These are phyloP conservation scores for Drosophila grimshawi DNA, from an alignment of 1,140 invertebrate species.

Conservation along the genomic window DNA sequence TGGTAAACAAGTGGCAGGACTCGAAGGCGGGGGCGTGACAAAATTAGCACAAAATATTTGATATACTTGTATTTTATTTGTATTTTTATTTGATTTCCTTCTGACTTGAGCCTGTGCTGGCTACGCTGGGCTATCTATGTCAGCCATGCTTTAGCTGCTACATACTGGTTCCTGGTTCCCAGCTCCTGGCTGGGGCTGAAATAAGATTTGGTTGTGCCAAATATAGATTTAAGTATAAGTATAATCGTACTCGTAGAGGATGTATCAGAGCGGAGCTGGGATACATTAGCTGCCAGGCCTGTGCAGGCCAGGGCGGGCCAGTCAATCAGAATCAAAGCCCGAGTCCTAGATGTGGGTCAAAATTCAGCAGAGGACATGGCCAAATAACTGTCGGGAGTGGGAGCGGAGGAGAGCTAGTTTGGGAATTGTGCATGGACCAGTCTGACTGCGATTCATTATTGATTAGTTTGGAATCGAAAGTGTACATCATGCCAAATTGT, in stretches of 20 bases:
- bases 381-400: background rate
- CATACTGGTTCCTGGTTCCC: no score
- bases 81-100: slow-evolving; percentile 31
- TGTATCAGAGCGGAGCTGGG: slow-evolving; percentile 21
- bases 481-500: no score
- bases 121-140: slow-evolving; percentile 2
- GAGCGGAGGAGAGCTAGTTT: background rate
- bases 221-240: slow-evolving; percentile 12
- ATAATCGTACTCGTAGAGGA: background rate
- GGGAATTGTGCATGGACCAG: background rate
- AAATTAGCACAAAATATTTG: slow-evolving; percentile 79
- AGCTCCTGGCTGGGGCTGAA: slow-evolving; percentile 1
- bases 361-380: background rate
- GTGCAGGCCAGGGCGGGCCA: background rate
- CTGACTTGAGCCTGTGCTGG: background rate
- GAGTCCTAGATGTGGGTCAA: slow-evolving; percentile 3
- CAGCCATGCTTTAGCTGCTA: background rate
- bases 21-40: slow-evolving; percentile 42
- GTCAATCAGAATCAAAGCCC: slow-evolving; percentile 32
- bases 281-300: slow-evolving; percentile 17
- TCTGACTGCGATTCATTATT: background rate
- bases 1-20: background rate
- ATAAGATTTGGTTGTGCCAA: slow-evolving; percentile 19
- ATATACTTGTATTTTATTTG: slow-evolving; percentile 40
- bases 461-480: background rate